Base-by-base conservation (phyloP, 2,888 invertebrate species). In the Gortyna flavago region DNA sequence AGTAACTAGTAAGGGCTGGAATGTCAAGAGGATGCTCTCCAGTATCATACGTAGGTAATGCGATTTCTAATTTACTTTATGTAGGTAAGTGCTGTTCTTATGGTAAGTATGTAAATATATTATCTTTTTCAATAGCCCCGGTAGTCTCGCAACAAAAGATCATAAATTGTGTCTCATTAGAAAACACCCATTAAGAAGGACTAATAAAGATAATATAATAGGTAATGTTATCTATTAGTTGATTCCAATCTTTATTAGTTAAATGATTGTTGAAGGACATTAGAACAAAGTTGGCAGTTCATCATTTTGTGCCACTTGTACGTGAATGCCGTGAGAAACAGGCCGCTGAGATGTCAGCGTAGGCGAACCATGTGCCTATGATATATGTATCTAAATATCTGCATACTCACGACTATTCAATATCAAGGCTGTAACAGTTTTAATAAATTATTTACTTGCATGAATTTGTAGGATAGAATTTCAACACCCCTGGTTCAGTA, bases 281-380 rank as follows among this genome's bases (percentile, higher is more conserved):
- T 76, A 51, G 35, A 38, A 7, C 41, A n/a, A n/a, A 77, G 51
- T 51, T 18, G 29, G 61, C 29, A 75, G 29, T 75, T 48, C 25
- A 38, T 77, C n/a, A 62, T 61, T 32, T 38, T 57, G 25, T 66
- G 13, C 44, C n/a, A 29, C 66, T 35, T 57, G 21, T 41, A 65
- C 21, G 21, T 29, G 18, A 44, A 57, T 66, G 44, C 9, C 79
- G 54, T 76, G 67, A 65, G 76, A 76, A 79, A 38, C 32, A n/a
- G 35, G 48, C 38, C 25, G 18, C n/a, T 32, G 2, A 41, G 29
- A 78, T 64, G 65, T 44, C 7, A 13, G 41, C 62, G 32, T 78
- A 21, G 54, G 32, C 41, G 35, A 35, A 64, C 0, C 64, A 44
- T 64, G 5, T 35, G 21, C 3, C 13, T 64, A 41, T 29, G 41